Conservation (phyloP, 2,113 vertebrate species). For the Chaetops frenatus region DNA sequence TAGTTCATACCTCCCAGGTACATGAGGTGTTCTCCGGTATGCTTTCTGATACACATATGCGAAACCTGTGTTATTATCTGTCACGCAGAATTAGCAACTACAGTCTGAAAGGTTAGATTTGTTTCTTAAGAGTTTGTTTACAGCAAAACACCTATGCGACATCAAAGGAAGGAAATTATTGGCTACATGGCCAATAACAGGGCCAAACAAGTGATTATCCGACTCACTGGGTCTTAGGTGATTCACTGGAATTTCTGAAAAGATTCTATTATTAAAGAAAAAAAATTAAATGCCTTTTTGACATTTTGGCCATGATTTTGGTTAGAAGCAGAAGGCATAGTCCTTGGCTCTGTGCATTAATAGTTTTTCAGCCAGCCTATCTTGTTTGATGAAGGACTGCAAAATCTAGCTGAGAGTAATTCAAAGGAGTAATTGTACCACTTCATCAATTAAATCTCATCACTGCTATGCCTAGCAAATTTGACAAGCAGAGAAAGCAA, state of each 20-base stretch:
- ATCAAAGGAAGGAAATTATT: background rate
- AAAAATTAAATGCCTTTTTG: background rate
- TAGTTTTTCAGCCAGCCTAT: background rate
- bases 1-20: background rate
- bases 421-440: background rate
- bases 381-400: background rate
- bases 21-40: background rate
- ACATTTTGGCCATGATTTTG: background rate
- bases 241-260: background rate
- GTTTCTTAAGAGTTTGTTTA: background rate
- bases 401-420: background rate
- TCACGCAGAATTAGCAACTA: background rate
- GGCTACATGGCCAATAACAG: background rate
- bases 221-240: background rate
- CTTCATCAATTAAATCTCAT: background rate
- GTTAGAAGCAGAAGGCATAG: background rate
- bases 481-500: background rate
- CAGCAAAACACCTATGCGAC: background rate
- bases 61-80: background rate
- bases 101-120: background rate
- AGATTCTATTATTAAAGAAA: background rate
- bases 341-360: background rate
- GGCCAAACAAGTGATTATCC: background rate
- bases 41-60: background rate
- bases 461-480: background rate